phyloP scores from a whole-genome alignment of 1,140 invertebrate species.

The Drosophila serrata region DNA sequence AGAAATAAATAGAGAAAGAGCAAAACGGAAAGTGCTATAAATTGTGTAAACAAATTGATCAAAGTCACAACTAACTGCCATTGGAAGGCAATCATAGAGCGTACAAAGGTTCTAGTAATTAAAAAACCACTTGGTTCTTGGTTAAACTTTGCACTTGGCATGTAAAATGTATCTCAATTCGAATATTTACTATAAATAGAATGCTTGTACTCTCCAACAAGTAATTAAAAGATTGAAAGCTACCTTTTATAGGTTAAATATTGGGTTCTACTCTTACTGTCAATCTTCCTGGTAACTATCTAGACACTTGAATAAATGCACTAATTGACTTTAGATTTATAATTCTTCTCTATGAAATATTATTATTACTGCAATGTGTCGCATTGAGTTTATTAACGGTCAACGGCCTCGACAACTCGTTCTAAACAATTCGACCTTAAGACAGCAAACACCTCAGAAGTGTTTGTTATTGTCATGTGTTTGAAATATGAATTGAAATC shows the following conservation, averaged over 20 bases:
- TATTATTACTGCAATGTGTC: neutral
- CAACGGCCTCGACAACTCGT: neutral
- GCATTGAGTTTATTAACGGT: neutral
- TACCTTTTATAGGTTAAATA: too few species aligned
- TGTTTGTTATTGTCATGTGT: neutral
- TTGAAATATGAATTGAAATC: neutral
- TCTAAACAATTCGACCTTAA: conserved; percentile 6
- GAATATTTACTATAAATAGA: neutral
- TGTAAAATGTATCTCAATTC: neutral
- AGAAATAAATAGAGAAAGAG: neutral
- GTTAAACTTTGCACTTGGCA: neutral
- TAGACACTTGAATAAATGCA: too few species aligned
- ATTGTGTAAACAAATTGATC: conserved; percentile 36
- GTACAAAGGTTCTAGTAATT: neutral
- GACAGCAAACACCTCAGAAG: neutral
- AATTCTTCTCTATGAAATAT: neutral
- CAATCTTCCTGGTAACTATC: too few species aligned
- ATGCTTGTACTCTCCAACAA: neutral
- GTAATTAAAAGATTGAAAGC: neutral
- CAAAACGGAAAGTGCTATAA: neutral
- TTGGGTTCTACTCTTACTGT: too few species aligned
- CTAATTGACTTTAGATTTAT: too few species aligned
- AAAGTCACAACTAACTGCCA: conserved; percentile 11
- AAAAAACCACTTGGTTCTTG: too few species aligned
- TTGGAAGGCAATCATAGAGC: conserved; percentile 9